Conservation (phyloP, 2,797 vertebrate genomes). For the Anabas testudineus region DNA sequence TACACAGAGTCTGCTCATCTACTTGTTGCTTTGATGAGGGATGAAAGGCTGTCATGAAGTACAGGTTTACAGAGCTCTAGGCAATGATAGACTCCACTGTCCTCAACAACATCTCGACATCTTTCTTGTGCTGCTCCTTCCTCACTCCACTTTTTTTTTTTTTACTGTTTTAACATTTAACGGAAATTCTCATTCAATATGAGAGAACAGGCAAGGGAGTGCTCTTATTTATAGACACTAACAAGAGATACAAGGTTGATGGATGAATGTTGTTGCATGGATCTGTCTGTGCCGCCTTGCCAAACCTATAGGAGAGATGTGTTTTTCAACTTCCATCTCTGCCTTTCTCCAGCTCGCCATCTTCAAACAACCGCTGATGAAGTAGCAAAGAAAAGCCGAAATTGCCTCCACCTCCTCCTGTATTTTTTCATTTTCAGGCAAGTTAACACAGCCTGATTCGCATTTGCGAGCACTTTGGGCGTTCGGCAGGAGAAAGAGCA, state of each 20-base stretch:
- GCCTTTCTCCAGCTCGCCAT: conserved; percentile 24
- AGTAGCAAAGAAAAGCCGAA: conserved; percentile 53
- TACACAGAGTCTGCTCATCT: conserved; percentile 86
- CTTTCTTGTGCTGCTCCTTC: conserved; percentile 32
- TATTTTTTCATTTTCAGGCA: conserved; percentile 74
- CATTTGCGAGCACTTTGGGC: conserved; percentile 80
- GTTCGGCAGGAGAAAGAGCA: conserved; percentile 61
- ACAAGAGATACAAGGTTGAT: conserved; percentile 11
- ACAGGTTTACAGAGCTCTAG: conserved; percentile 80
- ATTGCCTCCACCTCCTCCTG: conserved; percentile 51
- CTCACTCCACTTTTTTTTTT: conserved; percentile 15
- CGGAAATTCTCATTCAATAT: conserved; percentile 10
- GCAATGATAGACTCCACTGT: conserved; percentile 82
- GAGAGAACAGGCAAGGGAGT: neutral
- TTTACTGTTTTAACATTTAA: conserved; percentile 22
- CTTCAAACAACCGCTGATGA: conserved; percentile 38
- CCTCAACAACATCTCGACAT: conserved; percentile 63
- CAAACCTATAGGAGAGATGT: conserved; percentile 29
- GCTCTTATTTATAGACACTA: neutral
- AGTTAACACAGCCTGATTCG: conserved; percentile 70
- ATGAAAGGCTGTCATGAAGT: conserved; percentile 89
- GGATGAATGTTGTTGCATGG: conserved; percentile 11
- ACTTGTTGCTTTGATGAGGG: conserved; percentile 93
- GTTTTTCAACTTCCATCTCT: conserved; percentile 20
- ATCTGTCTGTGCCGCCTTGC: conserved; percentile 20